Conservation (phyloP, 92 coral and sea anemone genomes). For the Epizoanthus ramosus region DNA sequence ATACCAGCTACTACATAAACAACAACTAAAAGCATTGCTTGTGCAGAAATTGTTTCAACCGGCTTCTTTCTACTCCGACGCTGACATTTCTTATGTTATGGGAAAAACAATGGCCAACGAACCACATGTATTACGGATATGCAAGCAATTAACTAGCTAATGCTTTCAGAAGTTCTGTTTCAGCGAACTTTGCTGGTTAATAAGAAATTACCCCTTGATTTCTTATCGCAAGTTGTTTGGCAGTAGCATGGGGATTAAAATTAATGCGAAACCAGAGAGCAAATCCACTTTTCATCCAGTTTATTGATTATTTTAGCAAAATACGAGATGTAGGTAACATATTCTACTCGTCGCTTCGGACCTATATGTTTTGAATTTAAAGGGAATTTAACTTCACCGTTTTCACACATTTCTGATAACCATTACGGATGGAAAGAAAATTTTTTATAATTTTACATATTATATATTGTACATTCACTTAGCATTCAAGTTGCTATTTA, state of each 20-base stretch:
- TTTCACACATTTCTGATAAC: conserved; percentile 7
- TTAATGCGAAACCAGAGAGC: neutral
- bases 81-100: too few species aligned
- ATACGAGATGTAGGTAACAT: conserved; percentile 7
- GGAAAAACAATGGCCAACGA: too few species aligned
- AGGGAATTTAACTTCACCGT: neutral
- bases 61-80: too few species aligned
- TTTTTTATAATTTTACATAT: conserved; percentile 29
- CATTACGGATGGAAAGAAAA: neutral
- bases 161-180: too few species aligned
- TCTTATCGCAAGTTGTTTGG: too few species aligned
- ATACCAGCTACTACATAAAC: neutral
- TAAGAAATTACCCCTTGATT: too few species aligned
- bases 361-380: neutral
- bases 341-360: neutral
- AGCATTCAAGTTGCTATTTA: conserved; percentile 35
- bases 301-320: conserved; percentile 33
- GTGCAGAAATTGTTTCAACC: neutral
- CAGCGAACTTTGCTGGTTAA: too few species aligned
- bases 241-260: neutral
- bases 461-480: conserved; percentile 33
- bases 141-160: too few species aligned
- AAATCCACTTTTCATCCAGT: conserved; percentile 1
- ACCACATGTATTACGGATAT: too few species aligned
- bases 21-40: neutral